Conservation (phyloP, 1,140 invertebrate genomes). For the Bradynema listronoti region DNA sequence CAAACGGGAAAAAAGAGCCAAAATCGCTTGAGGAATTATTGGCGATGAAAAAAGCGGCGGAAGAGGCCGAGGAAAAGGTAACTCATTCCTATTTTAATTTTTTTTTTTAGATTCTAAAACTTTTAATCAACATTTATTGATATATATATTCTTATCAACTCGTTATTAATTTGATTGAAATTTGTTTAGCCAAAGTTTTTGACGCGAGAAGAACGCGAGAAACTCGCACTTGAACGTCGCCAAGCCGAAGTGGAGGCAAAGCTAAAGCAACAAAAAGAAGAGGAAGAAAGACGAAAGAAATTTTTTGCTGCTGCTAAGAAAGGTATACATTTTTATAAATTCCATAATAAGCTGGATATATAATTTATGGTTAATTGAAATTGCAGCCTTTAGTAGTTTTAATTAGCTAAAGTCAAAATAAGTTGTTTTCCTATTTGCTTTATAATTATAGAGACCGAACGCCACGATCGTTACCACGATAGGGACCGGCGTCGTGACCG, state of each 20-base stretch:
- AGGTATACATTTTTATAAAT: slow-evolving; percentile 42
- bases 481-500: slow-evolving; percentile 40
- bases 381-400: background rate
- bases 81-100: background rate
- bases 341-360: background rate
- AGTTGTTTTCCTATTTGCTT: background rate
- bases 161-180: slow-evolving; percentile 3
- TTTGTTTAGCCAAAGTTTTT: slow-evolving; percentile 76
- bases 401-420: background rate
- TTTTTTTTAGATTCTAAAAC: slow-evolving; percentile 15
- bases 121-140: background rate
- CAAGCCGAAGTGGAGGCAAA: slow-evolving; percentile 73
- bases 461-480: slow-evolving; percentile 40
- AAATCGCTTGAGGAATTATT: slow-evolving; percentile 89
- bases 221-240: slow-evolving; percentile 76
- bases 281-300: slow-evolving; percentile 65
- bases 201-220: slow-evolving; percentile 85
- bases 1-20: slow-evolving; percentile 70
- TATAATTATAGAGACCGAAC: slow-evolving; percentile 30
- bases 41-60: slow-evolving; percentile 90
- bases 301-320: slow-evolving; percentile 66
- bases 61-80: slow-evolving; percentile 73
- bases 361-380: background rate
- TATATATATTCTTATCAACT: background rate
- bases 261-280: slow-evolving; percentile 67